Base-by-base conservation (phyloP, 2,113 vertebrate genomes). In the Andinoacara biseriatus region DNA sequence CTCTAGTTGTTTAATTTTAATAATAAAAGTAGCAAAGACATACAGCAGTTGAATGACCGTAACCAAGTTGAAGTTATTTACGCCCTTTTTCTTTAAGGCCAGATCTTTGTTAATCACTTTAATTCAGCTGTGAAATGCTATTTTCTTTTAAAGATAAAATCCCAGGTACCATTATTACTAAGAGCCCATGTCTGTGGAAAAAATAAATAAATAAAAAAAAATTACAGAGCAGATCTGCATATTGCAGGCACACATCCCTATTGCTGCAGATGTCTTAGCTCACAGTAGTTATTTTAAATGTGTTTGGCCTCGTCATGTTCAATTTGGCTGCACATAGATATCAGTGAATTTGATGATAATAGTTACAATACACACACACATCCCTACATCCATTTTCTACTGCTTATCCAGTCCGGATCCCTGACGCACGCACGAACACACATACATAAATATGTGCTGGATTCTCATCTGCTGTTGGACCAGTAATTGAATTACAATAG, bases 401-500 rank as follows among this genome's bases (percentile, higher is more conserved):
- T 54, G 67, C 26, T 54, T 33, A 72, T 33, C 46, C 2, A 9
- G 65, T 5, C 46, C 52, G 65, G 43, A 52, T 78, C 31, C 33
- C 76, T 38, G 33, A 75, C 13, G 40, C 17, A 52, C 29, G 24
- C 40, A 20, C 65, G 7, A 3, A 62, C 3, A 9, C 15, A 35
- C 17, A 74, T 15, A 40, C 46, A n/a, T 5, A 72, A 69, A 52
- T 69, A 52, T 54, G 52, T 57, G 76, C 63, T 86, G 58, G 57
- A 89, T 92, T 89, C 46, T 90, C 79, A 83, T 93, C 90, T 86
- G 82, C 52, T 57, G 56, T 62, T 40, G 74, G 56, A 75, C 58
- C 74, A 74, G 78, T 89, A 90, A 94, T 93, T 90, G 74, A 91
- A 94, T 94, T 90, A 91, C 76, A 84, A 67, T 22, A 81, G 87